These are phyloP conservation scores for Orbicella faveolata DNA, from an alignment of 64 coral and sea anemone species.

Conservation along the genomic window DNA sequence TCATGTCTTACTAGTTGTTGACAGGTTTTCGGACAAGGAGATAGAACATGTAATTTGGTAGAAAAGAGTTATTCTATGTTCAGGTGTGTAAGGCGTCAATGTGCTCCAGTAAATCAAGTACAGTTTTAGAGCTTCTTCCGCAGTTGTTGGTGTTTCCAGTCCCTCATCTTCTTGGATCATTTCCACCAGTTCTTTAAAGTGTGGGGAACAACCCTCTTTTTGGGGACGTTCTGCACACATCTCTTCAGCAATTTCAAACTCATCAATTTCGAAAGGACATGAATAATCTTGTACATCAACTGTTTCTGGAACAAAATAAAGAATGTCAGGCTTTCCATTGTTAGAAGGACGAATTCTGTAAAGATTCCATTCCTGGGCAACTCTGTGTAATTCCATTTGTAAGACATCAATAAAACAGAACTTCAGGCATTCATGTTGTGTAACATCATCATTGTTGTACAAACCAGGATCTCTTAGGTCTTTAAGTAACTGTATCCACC, in stretches of 20 bases:
- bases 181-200: not conserved
- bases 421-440: slow-evolving; percentile 32
- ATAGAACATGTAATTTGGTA: too few relatives aligned
- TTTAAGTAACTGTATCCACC: slow-evolving; percentile 63
- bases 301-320: slow-evolving; percentile 28
- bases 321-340: slow-evolving; percentile 34
- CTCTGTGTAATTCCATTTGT: slow-evolving; percentile 46
- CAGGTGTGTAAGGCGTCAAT: not conserved
- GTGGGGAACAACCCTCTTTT: slow-evolving; percentile 19
- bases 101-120: slow-evolving; percentile 14
- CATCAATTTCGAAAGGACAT: not conserved
- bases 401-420: slow-evolving; percentile 54
- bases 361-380: slow-evolving; percentile 44
- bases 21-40: too few relatives aligned
- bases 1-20: too few relatives aligned
- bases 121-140: slow-evolving; percentile 13
- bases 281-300: not conserved
- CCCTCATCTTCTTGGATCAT: not conserved
- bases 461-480: slow-evolving; percentile 39
- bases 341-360: slow-evolving; percentile 25
- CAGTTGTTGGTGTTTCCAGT: not conserved
- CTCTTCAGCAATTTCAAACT: not conserved
- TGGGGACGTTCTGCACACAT: slow-evolving; percentile 10
- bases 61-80: too few relatives aligned
- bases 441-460: slow-evolving; percentile 21